Conservation (phyloP, 2,888 invertebrate species). For the Spicauda simplicius region DNA sequence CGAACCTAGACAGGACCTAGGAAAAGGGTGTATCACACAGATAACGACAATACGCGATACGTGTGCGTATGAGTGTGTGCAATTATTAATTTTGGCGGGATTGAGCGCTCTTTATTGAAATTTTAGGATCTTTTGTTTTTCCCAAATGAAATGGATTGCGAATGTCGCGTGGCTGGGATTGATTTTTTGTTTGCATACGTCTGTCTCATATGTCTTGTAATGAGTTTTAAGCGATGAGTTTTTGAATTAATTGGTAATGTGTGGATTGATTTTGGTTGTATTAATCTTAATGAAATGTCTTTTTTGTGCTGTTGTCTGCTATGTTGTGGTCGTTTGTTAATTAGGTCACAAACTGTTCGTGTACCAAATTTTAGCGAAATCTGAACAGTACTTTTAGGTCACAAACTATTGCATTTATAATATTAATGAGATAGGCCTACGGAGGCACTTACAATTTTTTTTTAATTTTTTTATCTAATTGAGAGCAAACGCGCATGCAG, state of each 20-base stretch:
- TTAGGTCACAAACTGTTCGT: no score
- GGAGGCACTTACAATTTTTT: no score
- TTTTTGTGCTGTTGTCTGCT: no score
- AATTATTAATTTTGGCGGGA: constrained; percentile 36
- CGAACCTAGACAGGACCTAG: constrained; percentile 77
- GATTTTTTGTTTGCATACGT: constrained; percentile 13
- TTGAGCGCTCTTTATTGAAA: constrained; percentile 36
- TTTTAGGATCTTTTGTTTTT: constrained; percentile 36
- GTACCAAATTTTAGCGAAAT: no score
- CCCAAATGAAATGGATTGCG: constrained; percentile 33
- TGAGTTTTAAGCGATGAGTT: background rate
- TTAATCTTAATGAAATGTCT: no score
- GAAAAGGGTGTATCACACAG: constrained; percentile 69
- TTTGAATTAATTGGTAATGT: background rate
- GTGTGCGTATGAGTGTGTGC: constrained; percentile 38
- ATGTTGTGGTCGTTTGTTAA: no score
- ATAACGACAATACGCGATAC: constrained; percentile 44
- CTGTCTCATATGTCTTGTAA: background rate
- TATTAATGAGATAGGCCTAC: no score
- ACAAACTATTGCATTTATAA: no score
- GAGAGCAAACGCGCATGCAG: no score
- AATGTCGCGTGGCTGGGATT: constrained; percentile 21
- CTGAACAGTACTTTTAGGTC: no score
- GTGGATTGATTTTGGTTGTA: background rate
- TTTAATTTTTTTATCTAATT: no score